Evolutionary conservation across 2,888 invertebrate genomes (phyloP), one percentile per base, ranked within the genome.

Genomic region (Steinernema scapterisci): DNA sequence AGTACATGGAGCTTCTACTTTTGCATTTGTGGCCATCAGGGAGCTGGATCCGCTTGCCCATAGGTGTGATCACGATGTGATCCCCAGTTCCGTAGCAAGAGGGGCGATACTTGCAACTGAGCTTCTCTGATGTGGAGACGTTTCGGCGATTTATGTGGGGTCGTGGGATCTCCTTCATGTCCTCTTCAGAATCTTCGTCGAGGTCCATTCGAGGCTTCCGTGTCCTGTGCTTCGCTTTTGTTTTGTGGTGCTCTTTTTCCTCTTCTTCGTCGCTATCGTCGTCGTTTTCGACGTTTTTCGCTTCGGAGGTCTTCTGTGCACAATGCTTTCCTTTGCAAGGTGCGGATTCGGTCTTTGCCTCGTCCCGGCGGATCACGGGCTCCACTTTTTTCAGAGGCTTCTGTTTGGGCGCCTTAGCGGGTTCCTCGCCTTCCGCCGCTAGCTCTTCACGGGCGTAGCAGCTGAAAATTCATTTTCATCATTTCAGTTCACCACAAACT

Each of bases 21-120:
- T 83, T 79, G 73, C 83, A 82, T 72, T 79, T 79, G 54, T 48
- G 45, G 11, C 76, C 48, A n/a, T 78, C 31, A 13, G 63, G 63
- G 63, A 63, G 63, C 63, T 63, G 31, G 25, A 52, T 31, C 13
- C 23, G 31, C 44, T 72, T 52, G 13, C 21, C 70, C n/a, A 1
- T 7, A 2, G 27, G 25, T 11, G 63, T 63, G 63, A 63, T 63
- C 16, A 63, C 63, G 27, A 63, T 63, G 27, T 76, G 71, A 45
- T 63, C 45, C 6, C 70, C 73, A 13, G 54, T 75, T 3, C 45
- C 56, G 63, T 80, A 80, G 46, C 80, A 80, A 13, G 78, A 78
- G 7, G 72, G 71, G 16, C 81, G 76, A 63, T 81, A 81, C 27
- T 81, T 77, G 78, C 81, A 81, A 13, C 45, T 73, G 11, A 72